Base-by-base conservation (phyloP, 1,140 invertebrate species). In the Scylla paramamosain region DNA sequence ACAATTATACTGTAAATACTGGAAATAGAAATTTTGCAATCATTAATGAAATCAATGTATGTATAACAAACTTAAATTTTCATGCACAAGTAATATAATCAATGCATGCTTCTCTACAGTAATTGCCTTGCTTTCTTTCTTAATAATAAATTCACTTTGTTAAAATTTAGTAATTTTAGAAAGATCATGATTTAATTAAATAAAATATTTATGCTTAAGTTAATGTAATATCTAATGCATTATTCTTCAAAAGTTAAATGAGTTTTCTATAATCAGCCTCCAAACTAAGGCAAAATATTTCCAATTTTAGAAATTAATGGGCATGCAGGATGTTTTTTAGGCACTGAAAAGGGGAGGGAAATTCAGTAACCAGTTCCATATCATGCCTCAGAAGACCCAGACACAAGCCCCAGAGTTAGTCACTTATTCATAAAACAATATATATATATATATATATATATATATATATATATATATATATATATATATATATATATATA, bases 371-470 rank as follows among this genome's bases (percentile, higher is more conserved):
- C 67, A 77, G 67, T 77, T 77, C 67, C n/a, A 77, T 16, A n/a
- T 77, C 67, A 77, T 77, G 16, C 67, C n/a, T 77, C 1, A 77
- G 4, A 25, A 83, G 7, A 82, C 92, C 39, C 92, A 93, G 39
- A 32, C 31, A 83, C 12, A 84, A 82, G 31, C 82, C 28, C 29
- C 20, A 84, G 32, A 28, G n/a, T 82, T 82, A 84, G 52, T 82
- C 10, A 82, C 4, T 28, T 67, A 91, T 91, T 28, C 10, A 67
- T 67, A 91, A 20, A 91, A 14, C 48, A 20, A 91, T 46, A 91
- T 89, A 89, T 89, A 89, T 89, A 89, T 89, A 89, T 89, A 89
- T 84, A 84, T 84, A 84, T 84, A 84, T 84, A 84, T 84, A 84
- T 84, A 84, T 84, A 84, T 84, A 84, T 84, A 84, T 84, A 84